Percentiles rank a stretch among this genome's conserved stretches.
Conservation (phyloP, 2,797 vertebrate genomes). For the Enteromius thamalakanensis region DNA sequence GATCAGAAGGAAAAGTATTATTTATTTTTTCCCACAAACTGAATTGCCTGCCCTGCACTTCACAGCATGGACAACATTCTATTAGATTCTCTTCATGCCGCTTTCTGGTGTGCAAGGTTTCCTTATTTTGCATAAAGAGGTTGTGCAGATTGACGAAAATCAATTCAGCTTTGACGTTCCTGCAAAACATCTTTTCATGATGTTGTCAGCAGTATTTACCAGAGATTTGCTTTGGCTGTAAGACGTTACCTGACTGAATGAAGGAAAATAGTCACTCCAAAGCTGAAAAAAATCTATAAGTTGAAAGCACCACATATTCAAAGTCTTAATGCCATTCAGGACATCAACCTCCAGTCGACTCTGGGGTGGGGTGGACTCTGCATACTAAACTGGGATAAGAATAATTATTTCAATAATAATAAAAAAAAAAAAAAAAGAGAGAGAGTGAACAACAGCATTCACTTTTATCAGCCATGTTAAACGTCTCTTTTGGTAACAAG, state of each 20-base stretch:
- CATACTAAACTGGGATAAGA: neutral
- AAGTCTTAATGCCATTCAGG: neutral
- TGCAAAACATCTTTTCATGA: neutral
- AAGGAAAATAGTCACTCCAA: neutral
- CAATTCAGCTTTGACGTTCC: neutral
- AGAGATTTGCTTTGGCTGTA: neutral
- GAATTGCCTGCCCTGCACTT: neutral
- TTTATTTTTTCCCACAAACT: neutral
- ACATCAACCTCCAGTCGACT: neutral
- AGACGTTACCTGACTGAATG: neutral
- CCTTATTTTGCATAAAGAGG: neutral
- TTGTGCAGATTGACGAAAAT: neutral
- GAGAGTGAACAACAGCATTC: neutral
- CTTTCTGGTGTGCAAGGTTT: neutral
- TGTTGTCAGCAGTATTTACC: neutral
- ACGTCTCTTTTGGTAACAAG: neutral
- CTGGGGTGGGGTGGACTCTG: too few relatives aligned
- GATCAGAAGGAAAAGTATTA: neutral
- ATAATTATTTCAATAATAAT: neutral
- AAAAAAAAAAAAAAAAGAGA: neutral
- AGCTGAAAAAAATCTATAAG: neutral
- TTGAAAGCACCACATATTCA: neutral
- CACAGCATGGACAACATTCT: neutral
- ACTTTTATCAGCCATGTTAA: neutral
- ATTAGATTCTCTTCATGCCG: neutral